Base-by-base conservation (phyloP, 2,888 invertebrate species). In the Hirtodrosophila confusa region DNA sequence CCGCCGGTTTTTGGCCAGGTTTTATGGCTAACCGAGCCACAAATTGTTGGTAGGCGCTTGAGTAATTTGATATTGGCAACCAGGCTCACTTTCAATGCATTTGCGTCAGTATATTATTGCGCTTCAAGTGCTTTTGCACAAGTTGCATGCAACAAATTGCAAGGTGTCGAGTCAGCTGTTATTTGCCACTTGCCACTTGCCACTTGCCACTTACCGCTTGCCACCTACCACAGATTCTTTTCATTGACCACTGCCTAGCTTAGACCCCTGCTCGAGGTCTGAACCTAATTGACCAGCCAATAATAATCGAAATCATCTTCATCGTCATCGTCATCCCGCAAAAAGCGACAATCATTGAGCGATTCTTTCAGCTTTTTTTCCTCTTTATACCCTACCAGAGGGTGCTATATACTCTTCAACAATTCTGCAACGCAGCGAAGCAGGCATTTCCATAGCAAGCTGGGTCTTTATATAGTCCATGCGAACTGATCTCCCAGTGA, bases 61-160 rank as follows among this genome's bases (percentile, higher is more conserved):
- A 17, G 87, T 64, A 87, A 83, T 80, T 84, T 83, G 87, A 83
- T 83, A 87, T 84, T 83, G 85, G 82, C 85, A 86, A 83, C 85
- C 73, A 83, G 73, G 54, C 72, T 83, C 75, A 75, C 82, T 83
- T 83, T 83, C 87, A 71, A 69, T 76, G 78, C 49, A 73, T 70
- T 77, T 82, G 78, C 84, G 74, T 80, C 74, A 80, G 69, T 67
- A 56, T 63, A 23, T 11, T 9, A n/a, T 39, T 9, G 12, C 41
- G 12, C 36, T 10, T 41, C 35, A 27, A 35, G 35, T 29, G 27
- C 0, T 17, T 53, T 43, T 43, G 58, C 24, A 64, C 39, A 55
- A 65, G 39, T 11, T 27, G 11, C 44, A 11, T 11, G 44, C 11
- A 9, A 11, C 51, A 40, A 31, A 31, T 41, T 31, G 9, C 39